Percentiles rank a stretch among this genome's conserved stretches.
Evolutionary conservation across 2,113 vertebrate species (phyloP).

Genomic region (Monarcha castaneiventris): DNA sequence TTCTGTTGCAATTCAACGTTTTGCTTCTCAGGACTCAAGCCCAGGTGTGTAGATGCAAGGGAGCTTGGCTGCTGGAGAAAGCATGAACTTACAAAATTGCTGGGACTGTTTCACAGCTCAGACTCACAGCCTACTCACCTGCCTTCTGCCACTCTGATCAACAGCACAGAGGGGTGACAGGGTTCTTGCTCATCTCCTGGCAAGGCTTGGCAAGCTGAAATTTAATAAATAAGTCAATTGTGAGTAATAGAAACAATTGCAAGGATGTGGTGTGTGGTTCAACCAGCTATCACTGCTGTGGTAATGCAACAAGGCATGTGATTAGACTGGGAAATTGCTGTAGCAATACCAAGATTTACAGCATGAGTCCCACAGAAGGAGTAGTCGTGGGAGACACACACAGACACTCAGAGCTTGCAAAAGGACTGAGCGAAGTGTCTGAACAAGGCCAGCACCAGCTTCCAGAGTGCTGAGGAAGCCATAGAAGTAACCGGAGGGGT

Average conservation of each 20-base stretch:
- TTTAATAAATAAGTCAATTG: slow-evolving; percentile 57
- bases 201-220: slow-evolving; percentile 30
- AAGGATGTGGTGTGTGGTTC: slow-evolving; percentile 69
- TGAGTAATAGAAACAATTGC: slow-evolving; percentile 63
- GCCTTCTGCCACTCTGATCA: background rate
- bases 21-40: background rate
- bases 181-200: slow-evolving; percentile 47
- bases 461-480: background rate
- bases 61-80: slow-evolving; percentile 9
- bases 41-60: background rate
- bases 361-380: background rate
- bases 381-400: fast-evolving
- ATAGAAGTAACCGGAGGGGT: background rate
- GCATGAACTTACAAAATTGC: background rate
- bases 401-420: background rate
- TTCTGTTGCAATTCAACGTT: slow-evolving; percentile 24
- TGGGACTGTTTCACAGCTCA: background rate
- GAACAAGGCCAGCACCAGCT: background rate
- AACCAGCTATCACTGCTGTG: slow-evolving; percentile 60
- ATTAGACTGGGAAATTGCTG: slow-evolving; percentile 57
- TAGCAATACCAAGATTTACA: slow-evolving; percentile 45
- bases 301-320: slow-evolving; percentile 55
- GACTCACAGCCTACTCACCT: background rate
- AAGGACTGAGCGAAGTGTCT: background rate
- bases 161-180: slow-evolving; percentile 28